Conservation (phyloP, 2,888 invertebrate genomes). For the Ophion costatus region DNA sequence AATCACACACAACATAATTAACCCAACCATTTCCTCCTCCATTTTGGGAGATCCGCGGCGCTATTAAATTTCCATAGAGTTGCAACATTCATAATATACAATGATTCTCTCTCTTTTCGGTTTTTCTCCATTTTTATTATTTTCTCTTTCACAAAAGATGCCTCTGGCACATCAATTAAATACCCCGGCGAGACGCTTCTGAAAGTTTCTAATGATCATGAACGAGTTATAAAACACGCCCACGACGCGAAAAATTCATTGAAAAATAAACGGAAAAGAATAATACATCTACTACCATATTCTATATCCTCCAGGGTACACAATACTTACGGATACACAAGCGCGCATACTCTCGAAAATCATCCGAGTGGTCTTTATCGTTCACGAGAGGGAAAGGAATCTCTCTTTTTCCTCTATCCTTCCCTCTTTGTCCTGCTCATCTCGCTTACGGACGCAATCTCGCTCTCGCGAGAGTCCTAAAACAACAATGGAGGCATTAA, state of each 20-base stretch:
- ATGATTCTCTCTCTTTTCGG: too few species aligned
- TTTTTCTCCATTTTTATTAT: background rate
- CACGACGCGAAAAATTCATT: slow-evolving; percentile 27
- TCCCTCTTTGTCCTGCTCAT: slow-evolving; percentile 31
- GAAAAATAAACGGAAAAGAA: slow-evolving; percentile 36
- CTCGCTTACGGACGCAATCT: slow-evolving; percentile 32
- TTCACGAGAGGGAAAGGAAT: slow-evolving; percentile 61
- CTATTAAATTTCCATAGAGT: too few species aligned
- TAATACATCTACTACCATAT: slow-evolving; percentile 13
- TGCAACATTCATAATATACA: too few species aligned
- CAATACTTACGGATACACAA: slow-evolving; percentile 1
- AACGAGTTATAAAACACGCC: slow-evolving; percentile 18
- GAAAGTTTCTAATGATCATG: slow-evolving; percentile 30
- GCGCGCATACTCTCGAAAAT: slow-evolving; percentile 11
- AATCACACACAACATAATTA: too few species aligned
- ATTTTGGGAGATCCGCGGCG: too few species aligned
- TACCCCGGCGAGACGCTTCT: slow-evolving; percentile 25
- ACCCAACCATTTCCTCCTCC: too few species aligned
- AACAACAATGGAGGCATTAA: slow-evolving; percentile 83
- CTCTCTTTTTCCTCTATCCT: slow-evolving; percentile 43
- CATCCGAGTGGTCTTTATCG: slow-evolving; percentile 63
- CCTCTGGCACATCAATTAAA: slow-evolving; percentile 14
- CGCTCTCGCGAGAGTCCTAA: slow-evolving; percentile 79
- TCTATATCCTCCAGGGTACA: background rate
- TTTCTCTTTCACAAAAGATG: background rate